Percentiles rank a stretch among this genome's conserved stretches.
phyloP scores from a whole-genome alignment of 1,140 invertebrate genomes.

The Limonius californicus region DNA sequence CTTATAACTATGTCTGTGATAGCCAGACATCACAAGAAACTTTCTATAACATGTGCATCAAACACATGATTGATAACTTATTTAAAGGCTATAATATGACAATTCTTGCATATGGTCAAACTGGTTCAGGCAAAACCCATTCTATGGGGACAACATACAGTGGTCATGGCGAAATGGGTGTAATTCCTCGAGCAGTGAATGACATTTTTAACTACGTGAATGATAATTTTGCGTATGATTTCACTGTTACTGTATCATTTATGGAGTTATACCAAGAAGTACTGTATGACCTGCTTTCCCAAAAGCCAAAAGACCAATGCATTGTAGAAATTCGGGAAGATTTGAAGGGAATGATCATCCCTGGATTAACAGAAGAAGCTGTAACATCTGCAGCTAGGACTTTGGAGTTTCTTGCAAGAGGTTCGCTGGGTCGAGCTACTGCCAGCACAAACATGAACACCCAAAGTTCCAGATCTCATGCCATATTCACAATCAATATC shows the following conservation, averaged over 20 bases:
- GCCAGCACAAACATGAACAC: slow-evolving; percentile 89
- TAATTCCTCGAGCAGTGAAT: slow-evolving; percentile 80
- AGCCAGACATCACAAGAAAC: slow-evolving; percentile 64
- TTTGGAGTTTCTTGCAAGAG: slow-evolving; percentile 64
- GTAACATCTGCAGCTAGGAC: slow-evolving; percentile 61
- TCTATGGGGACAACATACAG: slow-evolving; percentile 85
- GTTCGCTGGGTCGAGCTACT: slow-evolving; percentile 60
- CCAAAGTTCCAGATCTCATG: slow-evolving; percentile 85
- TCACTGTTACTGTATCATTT: slow-evolving; percentile 72
- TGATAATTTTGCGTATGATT: slow-evolving; percentile 60
- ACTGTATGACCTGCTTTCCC: slow-evolving; percentile 72
- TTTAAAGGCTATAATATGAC: slow-evolving; percentile 92
- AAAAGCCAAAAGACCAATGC: slow-evolving; percentile 62
- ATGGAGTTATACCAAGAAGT: slow-evolving; percentile 75
- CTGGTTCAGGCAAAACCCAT: slow-evolving; percentile 88
- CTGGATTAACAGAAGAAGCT: slow-evolving; percentile 63
- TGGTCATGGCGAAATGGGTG: slow-evolving; percentile 63
- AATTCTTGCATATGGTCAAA: slow-evolving; percentile 90
- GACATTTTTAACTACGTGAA: slow-evolving; percentile 77
- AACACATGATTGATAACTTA: slow-evolving; percentile 68
- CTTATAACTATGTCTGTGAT: slow-evolving; percentile 81
- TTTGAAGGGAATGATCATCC: slow-evolving; percentile 58
- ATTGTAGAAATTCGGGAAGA: slow-evolving; percentile 83
- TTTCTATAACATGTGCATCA: slow-evolving; percentile 77
- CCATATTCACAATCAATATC: slow-evolving; percentile 77